Base-by-base conservation (phyloP, 2,113 vertebrate genomes). In the Merops nubicus region DNA sequence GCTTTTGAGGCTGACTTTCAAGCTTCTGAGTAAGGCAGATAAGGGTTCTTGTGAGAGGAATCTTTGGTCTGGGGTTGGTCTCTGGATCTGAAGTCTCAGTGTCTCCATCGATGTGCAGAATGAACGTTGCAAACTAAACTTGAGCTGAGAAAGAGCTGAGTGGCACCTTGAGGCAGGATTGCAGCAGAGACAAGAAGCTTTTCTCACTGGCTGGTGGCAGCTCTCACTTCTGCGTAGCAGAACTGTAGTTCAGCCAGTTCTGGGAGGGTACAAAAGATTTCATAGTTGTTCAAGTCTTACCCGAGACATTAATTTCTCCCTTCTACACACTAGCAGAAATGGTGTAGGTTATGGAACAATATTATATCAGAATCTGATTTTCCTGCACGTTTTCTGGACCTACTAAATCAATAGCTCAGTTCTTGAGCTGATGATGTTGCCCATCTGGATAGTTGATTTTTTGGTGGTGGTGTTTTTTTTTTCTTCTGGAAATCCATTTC, bases 401-500 rank as follows among this genome's bases (percentile, higher is more conserved):
- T 63, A 22, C 23, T 73, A 83, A 72, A 83, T 73, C 25, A 92
- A 45, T 14, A 73, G 7, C 60, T 82, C 21, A 31, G 25, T 65
- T 72, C 70, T 88, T 73, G 45, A 85, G 36, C n/a, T 69, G 85
- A 79, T 82, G 36, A 53, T 43, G 29, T 1, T 77, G 57, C 0
- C 1, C 72, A 73, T 84, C 48, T 74, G 72, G 36, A 42, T 53
- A 48, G 40, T 57, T 91, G 68, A 6, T 67, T 64, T 91, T 82
- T 43, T 79, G 5, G 2, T 88, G 45, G 21, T 68, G 72, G 50
- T 90, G 45, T 67, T 76, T 92, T 69, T 92, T 69, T 17, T 94
- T 94, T 95, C 67, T 90, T 92, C 75, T 93, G 74, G 72, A 95
- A 88, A 85, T 88, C 85, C 36, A 34, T 73, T 88, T 94, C 59